Percentiles rank a stretch among this genome's conserved stretches.
These are phyloP conservation scores for Episyrphus balteatus DNA, from an alignment of 1,140 invertebrate genomes.

Conservation along the genomic window DNA sequence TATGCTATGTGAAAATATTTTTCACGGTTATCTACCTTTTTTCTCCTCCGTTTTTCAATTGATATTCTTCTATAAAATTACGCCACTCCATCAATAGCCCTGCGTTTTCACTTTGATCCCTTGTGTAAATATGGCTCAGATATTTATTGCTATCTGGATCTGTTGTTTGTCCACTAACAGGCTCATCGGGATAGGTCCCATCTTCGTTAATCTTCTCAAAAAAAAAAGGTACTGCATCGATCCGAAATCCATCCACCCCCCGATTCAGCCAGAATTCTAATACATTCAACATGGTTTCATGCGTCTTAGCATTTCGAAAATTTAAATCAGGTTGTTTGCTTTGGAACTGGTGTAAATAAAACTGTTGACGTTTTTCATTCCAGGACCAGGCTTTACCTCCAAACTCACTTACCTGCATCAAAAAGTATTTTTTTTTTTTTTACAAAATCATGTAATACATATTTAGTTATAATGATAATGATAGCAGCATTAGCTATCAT, in stretches of 20 bases:
- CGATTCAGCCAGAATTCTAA: constrained; percentile 61
- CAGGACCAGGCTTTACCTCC: constrained; percentile 53
- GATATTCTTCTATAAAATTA: constrained; percentile 40
- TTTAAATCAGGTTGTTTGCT: constrained; percentile 58
- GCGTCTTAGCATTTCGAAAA: constrained; percentile 48
- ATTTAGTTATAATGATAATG: not conserved
- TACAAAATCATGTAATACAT: constrained; percentile 32
- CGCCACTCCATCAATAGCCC: constrained; percentile 45
- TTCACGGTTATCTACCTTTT: constrained; percentile 8
- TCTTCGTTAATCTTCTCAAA: constrained; percentile 47
- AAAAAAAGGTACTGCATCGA: constrained; percentile 51
- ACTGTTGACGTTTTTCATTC: constrained; percentile 45
- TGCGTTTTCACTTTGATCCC: constrained; percentile 39
- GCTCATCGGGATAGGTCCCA: constrained; percentile 42
- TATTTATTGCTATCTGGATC: constrained; percentile 38
- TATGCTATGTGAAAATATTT: not conserved
- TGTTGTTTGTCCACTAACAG: constrained; percentile 19
- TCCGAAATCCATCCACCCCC: constrained; percentile 65
- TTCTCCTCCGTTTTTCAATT: constrained; percentile 21
- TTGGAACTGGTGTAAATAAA: constrained; percentile 55
- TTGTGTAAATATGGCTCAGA: constrained; percentile 43
- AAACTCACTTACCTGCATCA: constrained; percentile 40
- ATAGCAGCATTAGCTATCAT: constrained; percentile 20
- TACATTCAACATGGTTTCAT: constrained; percentile 51
- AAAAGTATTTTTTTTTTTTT: constrained; percentile 18